These are phyloP conservation scores for Dynastes hyllus DNA, from an alignment of 2,888 invertebrate genomes.

Conservation along the genomic window DNA sequence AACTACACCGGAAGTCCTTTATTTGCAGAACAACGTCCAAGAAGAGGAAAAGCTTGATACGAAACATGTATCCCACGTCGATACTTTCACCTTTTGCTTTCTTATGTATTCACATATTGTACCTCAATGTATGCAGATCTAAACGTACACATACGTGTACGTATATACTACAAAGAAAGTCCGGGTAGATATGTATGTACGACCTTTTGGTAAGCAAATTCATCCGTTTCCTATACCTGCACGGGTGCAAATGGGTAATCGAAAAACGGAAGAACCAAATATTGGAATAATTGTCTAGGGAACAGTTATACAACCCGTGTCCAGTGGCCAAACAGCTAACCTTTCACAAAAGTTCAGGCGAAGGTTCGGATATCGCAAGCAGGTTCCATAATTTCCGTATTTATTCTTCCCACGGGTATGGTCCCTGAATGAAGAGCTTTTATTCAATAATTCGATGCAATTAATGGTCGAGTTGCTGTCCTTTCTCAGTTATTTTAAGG, in stretches of 20 bases:
- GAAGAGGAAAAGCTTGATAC: neutral
- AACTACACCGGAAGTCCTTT: neutral
- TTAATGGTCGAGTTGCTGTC: conserved; percentile 12
- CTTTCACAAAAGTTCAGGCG: conserved; percentile 58
- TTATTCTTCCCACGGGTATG: conserved; percentile 55
- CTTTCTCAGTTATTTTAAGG: neutral
- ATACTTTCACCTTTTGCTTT: neutral
- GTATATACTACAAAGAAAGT: neutral
- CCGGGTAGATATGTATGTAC: neutral
- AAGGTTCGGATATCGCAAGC: conserved; percentile 55
- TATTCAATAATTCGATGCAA: conserved; percentile 57
- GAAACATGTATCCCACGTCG: conserved; percentile 9
- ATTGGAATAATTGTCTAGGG: conserved; percentile 56
- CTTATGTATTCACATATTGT: conserved; percentile 16
- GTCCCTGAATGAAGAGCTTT: conserved; percentile 56
- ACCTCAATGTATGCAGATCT: neutral
- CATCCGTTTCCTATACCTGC: conserved; percentile 18
- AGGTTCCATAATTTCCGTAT: conserved; percentile 54
- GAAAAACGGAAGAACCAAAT: conserved; percentile 47
- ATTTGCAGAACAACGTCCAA: conserved; percentile 5
- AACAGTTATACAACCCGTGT: conserved; percentile 56
- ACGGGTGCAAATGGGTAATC: conserved; percentile 43
- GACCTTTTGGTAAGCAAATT: conserved; percentile 47
- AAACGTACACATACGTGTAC: neutral
- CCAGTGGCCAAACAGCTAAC: conserved; percentile 57